Conservation (phyloP, 2,797 vertebrate species). For the Selene dorsalis region DNA sequence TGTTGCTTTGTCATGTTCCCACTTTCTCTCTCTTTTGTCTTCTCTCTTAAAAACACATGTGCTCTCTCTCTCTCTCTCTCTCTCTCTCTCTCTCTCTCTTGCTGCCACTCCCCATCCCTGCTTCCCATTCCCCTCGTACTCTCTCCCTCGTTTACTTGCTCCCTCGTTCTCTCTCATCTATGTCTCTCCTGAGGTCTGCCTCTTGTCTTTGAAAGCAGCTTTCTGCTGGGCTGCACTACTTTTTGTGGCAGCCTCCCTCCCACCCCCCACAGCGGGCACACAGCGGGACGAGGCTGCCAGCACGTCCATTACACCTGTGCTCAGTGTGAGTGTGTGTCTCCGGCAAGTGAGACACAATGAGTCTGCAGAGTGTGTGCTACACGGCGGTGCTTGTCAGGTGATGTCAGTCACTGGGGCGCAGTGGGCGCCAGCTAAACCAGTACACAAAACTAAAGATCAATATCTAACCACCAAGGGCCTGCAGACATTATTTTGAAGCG, state of each 20-base stretch:
- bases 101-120: constrained; percentile 7
- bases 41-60: constrained; percentile 12
- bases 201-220: constrained; percentile 39
- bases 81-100: background rate
- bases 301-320: constrained; percentile 61
- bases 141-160: background rate
- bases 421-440: constrained; percentile 4
- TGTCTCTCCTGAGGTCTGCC: constrained; percentile 3
- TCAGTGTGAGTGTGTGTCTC: constrained; percentile 35
- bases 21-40: background rate
- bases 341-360: constrained; percentile 3
- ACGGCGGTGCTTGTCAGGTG: constrained; percentile 38
- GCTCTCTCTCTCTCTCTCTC: no score
- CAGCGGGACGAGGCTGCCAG: constrained; percentile 46
- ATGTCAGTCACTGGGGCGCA: constrained; percentile 9
- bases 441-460: constrained; percentile 29
- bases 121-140: constrained; percentile 1
- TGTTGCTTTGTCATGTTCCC: constrained; percentile 46
- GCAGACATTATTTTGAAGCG: background rate
- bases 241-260: constrained; percentile 40
- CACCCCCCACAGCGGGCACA: constrained; percentile 28
- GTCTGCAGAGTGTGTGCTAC: constrained; percentile 15
- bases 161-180: background rate
- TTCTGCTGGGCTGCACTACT: constrained; percentile 43
- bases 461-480: background rate